Percentiles rank a stretch among this genome's conserved stretches.
Conservation (phyloP, 2,113 vertebrate species). For the Myanophis thanlyinensis region DNA sequence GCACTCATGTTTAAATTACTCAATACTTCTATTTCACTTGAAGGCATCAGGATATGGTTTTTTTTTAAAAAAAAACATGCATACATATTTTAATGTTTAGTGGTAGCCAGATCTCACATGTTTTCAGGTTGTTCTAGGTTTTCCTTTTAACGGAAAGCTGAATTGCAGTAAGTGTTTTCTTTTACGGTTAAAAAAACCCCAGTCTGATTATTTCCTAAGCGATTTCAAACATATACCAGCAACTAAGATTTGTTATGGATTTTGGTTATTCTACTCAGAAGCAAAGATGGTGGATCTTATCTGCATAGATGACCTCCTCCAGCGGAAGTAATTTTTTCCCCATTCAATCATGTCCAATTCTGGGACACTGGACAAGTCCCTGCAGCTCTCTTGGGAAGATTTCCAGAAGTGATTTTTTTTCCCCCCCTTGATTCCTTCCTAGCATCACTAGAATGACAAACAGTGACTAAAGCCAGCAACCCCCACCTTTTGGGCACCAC, state of each 20-base stretch:
- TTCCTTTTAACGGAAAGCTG: not conserved
- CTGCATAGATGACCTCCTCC: not conserved
- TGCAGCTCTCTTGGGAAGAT: too few species aligned
- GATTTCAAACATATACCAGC: not conserved
- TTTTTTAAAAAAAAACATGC: not conserved
- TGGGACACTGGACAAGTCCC: too few species aligned
- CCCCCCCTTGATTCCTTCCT: too few species aligned
- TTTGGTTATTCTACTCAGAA: not conserved
- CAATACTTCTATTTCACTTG: too few species aligned
- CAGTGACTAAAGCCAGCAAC: not conserved
- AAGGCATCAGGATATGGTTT: not conserved
- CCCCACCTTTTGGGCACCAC: too few species aligned
- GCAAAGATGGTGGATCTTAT: not conserved
- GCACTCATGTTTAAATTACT: not conserved
- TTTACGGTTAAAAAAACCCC: slow-evolving; percentile 14
- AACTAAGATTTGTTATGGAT: not conserved
- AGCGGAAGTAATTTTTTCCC: not conserved
- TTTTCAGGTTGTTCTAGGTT: not conserved
- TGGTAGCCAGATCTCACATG: not conserved
- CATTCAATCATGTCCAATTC: too few species aligned
- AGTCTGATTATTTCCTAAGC: not conserved
- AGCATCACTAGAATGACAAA: not conserved
- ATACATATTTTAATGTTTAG: not conserved
- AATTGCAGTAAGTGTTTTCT: not conserved
- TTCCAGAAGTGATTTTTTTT: too few species aligned